These are phyloP conservation scores for Drosophila aldrichi DNA, from an alignment of 2,888 invertebrate species.

Conservation along the genomic window DNA sequence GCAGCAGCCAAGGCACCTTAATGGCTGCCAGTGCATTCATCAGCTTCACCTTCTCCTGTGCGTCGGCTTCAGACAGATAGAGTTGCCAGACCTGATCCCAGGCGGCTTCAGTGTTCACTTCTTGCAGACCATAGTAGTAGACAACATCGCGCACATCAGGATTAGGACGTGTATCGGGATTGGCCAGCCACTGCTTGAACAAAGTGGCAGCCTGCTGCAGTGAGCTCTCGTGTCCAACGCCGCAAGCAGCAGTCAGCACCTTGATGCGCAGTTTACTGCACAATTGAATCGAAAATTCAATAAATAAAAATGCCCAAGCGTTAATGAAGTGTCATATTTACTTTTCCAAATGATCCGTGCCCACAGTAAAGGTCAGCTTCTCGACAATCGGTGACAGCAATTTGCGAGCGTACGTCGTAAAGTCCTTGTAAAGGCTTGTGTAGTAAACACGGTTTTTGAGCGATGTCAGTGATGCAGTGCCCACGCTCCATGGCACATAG, in stretches of 20 bases:
- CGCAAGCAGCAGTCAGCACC: conserved; percentile 89
- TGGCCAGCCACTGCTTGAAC: conserved; percentile 88
- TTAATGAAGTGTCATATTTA: conserved; percentile 30
- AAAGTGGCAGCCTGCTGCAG: conserved; percentile 87
- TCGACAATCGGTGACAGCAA: conserved; percentile 87
- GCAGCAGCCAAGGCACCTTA: conserved; percentile 88
- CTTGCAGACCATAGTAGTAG: conserved; percentile 90
- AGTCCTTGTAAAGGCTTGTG: conserved; percentile 86
- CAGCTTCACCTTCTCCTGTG: conserved; percentile 91
- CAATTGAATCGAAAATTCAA: conserved; percentile 7
- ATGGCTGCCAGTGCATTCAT: conserved; percentile 90
- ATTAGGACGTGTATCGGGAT: conserved; percentile 85
- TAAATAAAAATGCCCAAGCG: not conserved
- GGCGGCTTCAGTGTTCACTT: conserved; percentile 87
- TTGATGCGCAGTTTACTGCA: conserved; percentile 88
- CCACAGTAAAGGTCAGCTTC: conserved; percentile 88
- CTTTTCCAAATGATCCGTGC: conserved; percentile 85
- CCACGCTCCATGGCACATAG: conserved; percentile 92
- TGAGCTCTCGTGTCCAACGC: conserved; percentile 88
- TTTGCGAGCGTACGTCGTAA: conserved; percentile 88
- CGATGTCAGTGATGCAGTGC: conserved; percentile 86
- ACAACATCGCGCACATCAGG: conserved; percentile 89
- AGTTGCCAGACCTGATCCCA: conserved; percentile 92
- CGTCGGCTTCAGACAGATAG: conserved; percentile 91
- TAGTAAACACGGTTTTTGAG: conserved; percentile 87